phyloP scores from a whole-genome alignment of 2,888 invertebrate species.

The Eilema caniola region DNA sequence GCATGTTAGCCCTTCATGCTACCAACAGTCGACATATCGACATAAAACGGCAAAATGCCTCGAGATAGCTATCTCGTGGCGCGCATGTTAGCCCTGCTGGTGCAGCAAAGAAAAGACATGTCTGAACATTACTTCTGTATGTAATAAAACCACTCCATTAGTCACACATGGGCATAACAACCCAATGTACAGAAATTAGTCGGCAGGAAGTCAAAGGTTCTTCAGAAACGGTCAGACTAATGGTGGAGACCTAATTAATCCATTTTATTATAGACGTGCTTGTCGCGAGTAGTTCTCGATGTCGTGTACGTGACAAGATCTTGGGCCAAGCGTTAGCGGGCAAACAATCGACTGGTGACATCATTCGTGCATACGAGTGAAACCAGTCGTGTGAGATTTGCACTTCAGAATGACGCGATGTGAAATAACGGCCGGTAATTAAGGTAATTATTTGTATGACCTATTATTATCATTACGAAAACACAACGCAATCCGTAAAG shows the following conservation, averaged over 20 bases:
- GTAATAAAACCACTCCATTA: too few species aligned
- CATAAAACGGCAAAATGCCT: too few species aligned
- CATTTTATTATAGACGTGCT: constrained; percentile 20
- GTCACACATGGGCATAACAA: not conserved
- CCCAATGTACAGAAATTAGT: not conserved
- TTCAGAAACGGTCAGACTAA: not conserved
- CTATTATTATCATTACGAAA: not conserved
- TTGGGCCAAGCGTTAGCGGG: constrained; percentile 12
- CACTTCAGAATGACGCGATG: constrained; percentile 26
- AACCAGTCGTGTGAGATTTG: constrained; percentile 22
- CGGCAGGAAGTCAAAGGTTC: not conserved
- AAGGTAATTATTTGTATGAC: too few species aligned
- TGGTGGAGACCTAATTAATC: not conserved
- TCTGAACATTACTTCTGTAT: too few species aligned
- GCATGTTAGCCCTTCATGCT: too few species aligned
- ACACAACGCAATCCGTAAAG: not conserved
- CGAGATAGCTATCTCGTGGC: too few species aligned
- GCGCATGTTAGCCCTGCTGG: too few species aligned
- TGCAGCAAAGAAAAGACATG: too few species aligned
- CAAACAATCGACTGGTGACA: constrained; percentile 18
- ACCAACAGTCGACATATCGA: too few species aligned
- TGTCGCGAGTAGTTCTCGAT: constrained; percentile 8
- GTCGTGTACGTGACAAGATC: constrained; percentile 32
- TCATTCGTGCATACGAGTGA: constrained; percentile 33
- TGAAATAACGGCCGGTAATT: constrained; percentile 34